Evolutionary conservation across 2,888 invertebrate species (phyloP).

Genomic region (Amiota minor): DNA sequence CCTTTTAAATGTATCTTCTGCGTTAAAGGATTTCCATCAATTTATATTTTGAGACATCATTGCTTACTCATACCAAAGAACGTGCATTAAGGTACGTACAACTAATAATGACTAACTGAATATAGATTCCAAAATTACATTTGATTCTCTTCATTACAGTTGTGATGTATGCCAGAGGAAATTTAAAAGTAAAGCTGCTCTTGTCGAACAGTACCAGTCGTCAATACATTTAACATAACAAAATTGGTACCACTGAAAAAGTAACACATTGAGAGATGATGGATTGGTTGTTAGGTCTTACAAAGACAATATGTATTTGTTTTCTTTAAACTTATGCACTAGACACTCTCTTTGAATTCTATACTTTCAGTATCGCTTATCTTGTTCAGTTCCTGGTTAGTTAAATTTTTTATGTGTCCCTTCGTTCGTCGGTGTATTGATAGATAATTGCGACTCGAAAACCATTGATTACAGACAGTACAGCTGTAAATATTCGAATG

Average conservation of each 20-base stretch:
- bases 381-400: no score
- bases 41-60: constrained; percentile 69
- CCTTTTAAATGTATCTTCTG: constrained; percentile 67
- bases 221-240: background rate
- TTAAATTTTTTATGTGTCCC: background rate
- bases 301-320: no score
- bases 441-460: background rate
- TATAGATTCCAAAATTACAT: background rate
- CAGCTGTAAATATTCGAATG: constrained; percentile 8
- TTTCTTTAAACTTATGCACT: no score
- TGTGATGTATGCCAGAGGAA: constrained; percentile 53
- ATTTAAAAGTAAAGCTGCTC: background rate
- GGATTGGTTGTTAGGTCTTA: no score
- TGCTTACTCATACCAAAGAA: constrained; percentile 53
- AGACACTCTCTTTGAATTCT: no score
- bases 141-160: background rate
- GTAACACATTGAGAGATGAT: no score
- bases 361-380: no score
- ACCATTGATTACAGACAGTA: background rate
- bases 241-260: no score
- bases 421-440: background rate
- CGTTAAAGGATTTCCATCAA: constrained; percentile 67
- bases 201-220: constrained; percentile 5
- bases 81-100: constrained; percentile 54
- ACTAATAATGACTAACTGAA: background rate